Percentiles rank a stretch among this genome's conserved stretches.
Conservation (phyloP, 1,140 invertebrate genomes). For the Euborellia annulipes region DNA sequence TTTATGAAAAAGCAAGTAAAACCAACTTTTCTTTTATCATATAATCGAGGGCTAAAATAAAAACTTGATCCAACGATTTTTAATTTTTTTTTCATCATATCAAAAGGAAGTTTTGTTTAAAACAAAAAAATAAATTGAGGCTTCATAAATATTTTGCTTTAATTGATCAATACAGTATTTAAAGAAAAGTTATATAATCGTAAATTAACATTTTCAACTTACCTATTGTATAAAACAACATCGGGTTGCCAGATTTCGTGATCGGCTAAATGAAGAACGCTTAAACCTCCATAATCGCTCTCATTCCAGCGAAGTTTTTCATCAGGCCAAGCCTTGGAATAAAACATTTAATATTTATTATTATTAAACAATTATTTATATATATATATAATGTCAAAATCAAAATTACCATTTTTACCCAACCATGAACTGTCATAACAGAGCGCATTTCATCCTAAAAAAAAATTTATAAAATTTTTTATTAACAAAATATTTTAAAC, state of each 20-base stretch:
- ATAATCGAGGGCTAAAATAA: too few relatives aligned
- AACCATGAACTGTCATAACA: slow-evolving; percentile 35
- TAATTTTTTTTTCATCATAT: too few relatives aligned
- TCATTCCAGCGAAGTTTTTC: slow-evolving; percentile 46
- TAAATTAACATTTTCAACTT: slow-evolving; percentile 6
- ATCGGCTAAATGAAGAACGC: slow-evolving; percentile 34
- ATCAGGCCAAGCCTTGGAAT: slow-evolving; percentile 50
- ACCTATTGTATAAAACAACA: slow-evolving; percentile 46
- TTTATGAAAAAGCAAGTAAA: too few relatives aligned
- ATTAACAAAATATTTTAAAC: slow-evolving; percentile 1
- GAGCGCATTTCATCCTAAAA: slow-evolving; percentile 37
- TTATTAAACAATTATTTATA: not conserved
- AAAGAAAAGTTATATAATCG: not conserved
- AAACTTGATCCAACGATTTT: too few relatives aligned
- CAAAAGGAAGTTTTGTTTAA: too few relatives aligned
- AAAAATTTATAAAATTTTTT: not conserved
- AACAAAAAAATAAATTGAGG: not conserved
- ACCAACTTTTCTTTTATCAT: too few relatives aligned
- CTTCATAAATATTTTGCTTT: not conserved
- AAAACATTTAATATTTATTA: slow-evolving; percentile 9
- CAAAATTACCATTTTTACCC: slow-evolving; percentile 36
- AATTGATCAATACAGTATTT: not conserved
- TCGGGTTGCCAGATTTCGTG: slow-evolving; percentile 54
- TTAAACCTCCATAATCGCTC: slow-evolving; percentile 38
- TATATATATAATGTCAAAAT: too few relatives aligned